Conservation (phyloP, 2,113 vertebrate species). For the Rhea pennata region DNA sequence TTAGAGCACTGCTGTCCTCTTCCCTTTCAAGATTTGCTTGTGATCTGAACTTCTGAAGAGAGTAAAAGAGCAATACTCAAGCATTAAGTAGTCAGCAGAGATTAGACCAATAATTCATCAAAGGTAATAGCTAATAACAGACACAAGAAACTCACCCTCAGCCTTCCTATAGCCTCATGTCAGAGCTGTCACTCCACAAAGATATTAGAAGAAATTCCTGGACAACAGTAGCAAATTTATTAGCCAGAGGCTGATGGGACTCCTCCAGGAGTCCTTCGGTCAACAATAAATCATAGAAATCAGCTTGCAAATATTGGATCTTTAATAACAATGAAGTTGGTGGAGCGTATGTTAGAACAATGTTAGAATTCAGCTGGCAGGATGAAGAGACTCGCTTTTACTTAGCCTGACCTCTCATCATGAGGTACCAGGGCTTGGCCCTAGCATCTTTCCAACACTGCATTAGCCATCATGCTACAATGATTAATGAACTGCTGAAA, state of each 20-base stretch:
- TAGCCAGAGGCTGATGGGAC: slow-evolving; percentile 42
- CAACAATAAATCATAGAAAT: slow-evolving; percentile 30
- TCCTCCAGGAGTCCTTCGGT: not conserved
- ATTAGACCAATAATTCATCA: slow-evolving; percentile 52
- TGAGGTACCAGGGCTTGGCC: not conserved
- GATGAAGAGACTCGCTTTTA: not conserved
- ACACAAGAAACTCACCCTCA: not conserved
- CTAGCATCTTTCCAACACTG: not conserved
- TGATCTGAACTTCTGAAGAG: slow-evolving; percentile 28
- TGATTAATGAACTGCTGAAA: not conserved
- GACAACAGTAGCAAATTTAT: not conserved
- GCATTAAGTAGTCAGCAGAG: slow-evolving; percentile 43
- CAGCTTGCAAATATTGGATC: not conserved
- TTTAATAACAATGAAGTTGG: not conserved
- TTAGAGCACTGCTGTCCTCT: slow-evolving; percentile 32
- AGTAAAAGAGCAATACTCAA: slow-evolving; percentile 13
- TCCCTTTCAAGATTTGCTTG: not conserved
- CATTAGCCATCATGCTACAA: not conserved
- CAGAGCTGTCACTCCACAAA: not conserved
- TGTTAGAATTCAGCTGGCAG: not conserved
- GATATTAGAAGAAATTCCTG: not conserved
- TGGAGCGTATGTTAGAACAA: not conserved
- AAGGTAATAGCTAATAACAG: slow-evolving; percentile 49
- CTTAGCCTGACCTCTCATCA: not conserved
- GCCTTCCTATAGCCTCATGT: not conserved